phyloP scores from a whole-genome alignment of 2,888 invertebrate species.

The Stictocephala bisonia region DNA sequence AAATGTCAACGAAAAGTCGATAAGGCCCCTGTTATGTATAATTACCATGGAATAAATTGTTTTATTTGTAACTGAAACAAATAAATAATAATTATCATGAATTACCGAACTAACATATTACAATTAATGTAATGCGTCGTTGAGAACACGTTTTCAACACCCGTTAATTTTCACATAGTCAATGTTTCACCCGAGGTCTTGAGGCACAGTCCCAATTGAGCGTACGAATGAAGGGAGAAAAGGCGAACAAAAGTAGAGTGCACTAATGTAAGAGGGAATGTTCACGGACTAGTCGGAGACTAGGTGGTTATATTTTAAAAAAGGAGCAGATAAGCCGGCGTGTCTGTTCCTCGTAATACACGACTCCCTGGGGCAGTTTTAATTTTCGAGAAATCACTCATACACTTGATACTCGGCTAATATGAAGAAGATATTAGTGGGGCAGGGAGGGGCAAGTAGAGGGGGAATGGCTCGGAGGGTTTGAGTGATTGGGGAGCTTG shows the following conservation, averaged over 20 bases:
- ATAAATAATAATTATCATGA: too few relatives aligned
- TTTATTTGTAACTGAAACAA: too few relatives aligned
- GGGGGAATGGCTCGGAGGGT: constrained; percentile 14
- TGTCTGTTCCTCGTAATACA: constrained; percentile 51
- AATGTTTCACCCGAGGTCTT: too few relatives aligned
- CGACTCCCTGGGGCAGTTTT: constrained; percentile 56
- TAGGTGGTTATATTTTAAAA: constrained; percentile 50
- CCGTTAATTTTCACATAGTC: too few relatives aligned
- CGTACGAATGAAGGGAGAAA: neutral
- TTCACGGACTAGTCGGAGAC: constrained; percentile 33
- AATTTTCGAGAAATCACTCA: constrained; percentile 57
- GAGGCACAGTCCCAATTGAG: constrained; percentile 18
- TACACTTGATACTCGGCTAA: constrained; percentile 50
- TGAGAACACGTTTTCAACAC: too few relatives aligned
- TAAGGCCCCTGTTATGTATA: too few relatives aligned
- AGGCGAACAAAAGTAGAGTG: constrained; percentile 29
- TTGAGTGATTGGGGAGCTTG: constrained; percentile 40
- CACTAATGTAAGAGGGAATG: constrained; percentile 37
- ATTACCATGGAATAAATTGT: too few relatives aligned
- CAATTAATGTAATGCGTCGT: too few relatives aligned
- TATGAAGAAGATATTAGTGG: constrained; percentile 51
- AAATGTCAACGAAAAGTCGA: too few relatives aligned
- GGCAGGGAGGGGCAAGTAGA: constrained; percentile 16
- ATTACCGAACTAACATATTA: too few relatives aligned
- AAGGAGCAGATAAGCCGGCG: constrained; percentile 47